A percentile compares a stretch with the other conserved stretches of the same genome.
Conservation (phyloP, 2,113 vertebrate species). For the Rattus norvegicus region GRCr8 NC_086021.1:182474501-182475000, state of each 20-base stretch:
- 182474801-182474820: too few species aligned
- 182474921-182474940: background rate
- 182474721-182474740: background rate
- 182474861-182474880: background rate
- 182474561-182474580: background rate
- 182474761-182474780: background rate
- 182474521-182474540: too few species aligned
- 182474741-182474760: background rate
- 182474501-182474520: background rate
- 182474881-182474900: too few species aligned
- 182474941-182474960: background rate
- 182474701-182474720: accelerated
- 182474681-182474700: background rate
- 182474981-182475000: background rate
- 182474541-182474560: background rate
- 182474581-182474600: background rate
- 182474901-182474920: background rate
- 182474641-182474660: too few species aligned
- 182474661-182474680: background rate
- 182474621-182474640: too few species aligned
- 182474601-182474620: background rate
- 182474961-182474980: background rate
- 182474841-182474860: background rate
- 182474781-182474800: background rate
- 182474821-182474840: too few species aligned